These are phyloP conservation scores for Lepidurus couesii DNA, from an alignment of 1,140 invertebrate genomes.

Conservation along the genomic window DNA sequence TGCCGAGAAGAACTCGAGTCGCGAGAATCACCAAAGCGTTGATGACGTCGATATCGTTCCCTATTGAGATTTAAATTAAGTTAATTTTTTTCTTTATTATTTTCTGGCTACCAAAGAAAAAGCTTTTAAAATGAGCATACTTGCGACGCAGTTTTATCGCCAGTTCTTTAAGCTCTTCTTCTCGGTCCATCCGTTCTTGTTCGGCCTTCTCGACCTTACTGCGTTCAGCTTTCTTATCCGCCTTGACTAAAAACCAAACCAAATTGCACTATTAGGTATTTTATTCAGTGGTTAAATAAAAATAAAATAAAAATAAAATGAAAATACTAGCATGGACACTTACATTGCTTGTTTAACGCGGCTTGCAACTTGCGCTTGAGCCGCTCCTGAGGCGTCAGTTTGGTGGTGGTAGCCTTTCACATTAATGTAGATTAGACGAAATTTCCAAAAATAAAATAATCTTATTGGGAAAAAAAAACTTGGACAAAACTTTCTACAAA, in stretches of 20 bases:
- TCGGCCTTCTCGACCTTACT: slow-evolving; percentile 75
- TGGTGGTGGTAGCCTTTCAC: slow-evolving; percentile 40
- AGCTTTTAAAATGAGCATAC: slow-evolving; percentile 46
- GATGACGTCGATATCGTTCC: slow-evolving; percentile 4
- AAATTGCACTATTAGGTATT: slow-evolving; percentile 36
- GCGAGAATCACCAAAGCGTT: neutral
- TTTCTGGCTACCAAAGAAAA: neutral
- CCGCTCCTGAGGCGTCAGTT: slow-evolving; percentile 70
- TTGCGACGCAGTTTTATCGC: slow-evolving; percentile 75
- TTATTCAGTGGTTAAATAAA: slow-evolving; percentile 26
- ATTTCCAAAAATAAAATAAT: slow-evolving; percentile 22
- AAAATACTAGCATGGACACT: slow-evolving; percentile 45
- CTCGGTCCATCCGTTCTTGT: slow-evolving; percentile 76
- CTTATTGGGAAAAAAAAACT: neutral
- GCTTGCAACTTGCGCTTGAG: slow-evolving; percentile 84
- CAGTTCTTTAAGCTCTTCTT: slow-evolving; percentile 82
- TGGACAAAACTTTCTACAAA: neutral
- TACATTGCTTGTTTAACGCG: slow-evolving; percentile 81
- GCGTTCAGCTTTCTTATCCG: slow-evolving; percentile 86
- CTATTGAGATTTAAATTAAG: neutral
- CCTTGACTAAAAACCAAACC: slow-evolving; percentile 63
- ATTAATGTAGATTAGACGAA: slow-evolving; percentile 5
- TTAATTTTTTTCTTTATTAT: neutral
- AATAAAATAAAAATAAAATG: slow-evolving; percentile 24
- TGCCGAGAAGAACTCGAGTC: neutral